Evolutionary conservation across 2,888 invertebrate genomes (phyloP).

Genomic region (Erebia ligea): DNA sequence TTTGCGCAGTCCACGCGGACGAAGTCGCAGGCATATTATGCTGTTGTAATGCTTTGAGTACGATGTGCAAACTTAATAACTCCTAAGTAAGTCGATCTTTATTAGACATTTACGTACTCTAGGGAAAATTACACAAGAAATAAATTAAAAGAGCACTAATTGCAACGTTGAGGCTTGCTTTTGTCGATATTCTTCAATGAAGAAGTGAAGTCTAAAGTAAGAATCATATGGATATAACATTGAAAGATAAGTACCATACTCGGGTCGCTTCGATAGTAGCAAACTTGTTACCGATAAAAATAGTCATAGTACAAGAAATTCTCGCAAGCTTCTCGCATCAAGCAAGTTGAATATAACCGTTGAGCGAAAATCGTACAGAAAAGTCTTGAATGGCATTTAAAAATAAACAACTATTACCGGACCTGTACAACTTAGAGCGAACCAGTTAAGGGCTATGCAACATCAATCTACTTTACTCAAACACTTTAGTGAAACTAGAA

Average conservation of each 20-base stretch:
- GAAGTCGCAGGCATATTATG: no score
- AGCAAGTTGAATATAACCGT: conserved; percentile 18
- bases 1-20: no score
- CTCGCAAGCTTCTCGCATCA: neutral
- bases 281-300: conserved; percentile 6
- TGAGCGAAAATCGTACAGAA: conserved; percentile 11
- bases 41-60: no score
- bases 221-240: neutral
- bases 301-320: neutral
- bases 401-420: conserved; percentile 21
- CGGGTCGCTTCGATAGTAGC: neutral
- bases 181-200: no score
- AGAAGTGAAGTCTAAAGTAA: no score
- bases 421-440: neutral
- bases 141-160: no score
- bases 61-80: no score
- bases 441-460: conserved; percentile 7
- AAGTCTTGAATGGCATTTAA: conserved; percentile 13
- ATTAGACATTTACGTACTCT: no score
- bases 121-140: no score
- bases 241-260: neutral
- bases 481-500: conserved; percentile 4
- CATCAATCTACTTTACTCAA: conserved; percentile 8
- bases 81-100: no score
- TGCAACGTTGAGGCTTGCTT: no score